Base-by-base conservation (phyloP, 2,797 vertebrate genomes). In the Enteromius radiatus region DNA sequence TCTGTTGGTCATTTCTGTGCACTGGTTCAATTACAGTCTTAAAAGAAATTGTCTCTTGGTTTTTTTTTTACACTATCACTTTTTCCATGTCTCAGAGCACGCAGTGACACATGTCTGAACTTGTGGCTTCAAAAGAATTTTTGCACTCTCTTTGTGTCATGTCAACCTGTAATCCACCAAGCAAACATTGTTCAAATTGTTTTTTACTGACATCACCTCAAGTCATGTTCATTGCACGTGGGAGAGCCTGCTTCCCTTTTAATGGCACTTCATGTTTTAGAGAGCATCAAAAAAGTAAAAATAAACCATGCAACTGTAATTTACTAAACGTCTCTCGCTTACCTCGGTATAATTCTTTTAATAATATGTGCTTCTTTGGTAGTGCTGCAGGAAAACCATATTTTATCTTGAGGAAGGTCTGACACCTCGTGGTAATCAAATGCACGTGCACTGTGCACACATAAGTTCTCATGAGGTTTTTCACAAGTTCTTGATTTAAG, bases 341-440 rank as follows among this genome's bases (percentile, higher is more conserved):
- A 74, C n/a, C 14, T 59, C 23, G 75, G 31, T 15, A 36, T 4
- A 49, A 49, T 6, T 49, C 5, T 49, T 49, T n/a, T 82, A 38
- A n/a, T 26, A 4, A 47, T 7, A 11, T 5, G 17, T 5, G n/a
- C 12, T 61, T n/a, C 63, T 67, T 26, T n/a, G 6, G 26, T 15
- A 45, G 19, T 7, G 33, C 43, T 59, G 49, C 9, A 52, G 63
- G 33, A 10, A 7, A 52, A 43, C 38, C 4, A 77, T 67, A 71
- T 19, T 67, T n/a, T 71, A 23, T 28, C 26, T 14, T 43, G 12
- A 77, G 79, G 78, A 49, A 70, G 89, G 87, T 31, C 91, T 94
- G 93, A 89, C 92, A 90, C 87, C 91, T 91, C 71, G 91, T 93
- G 94, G 92, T 69, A 7, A 77, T 76, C 84, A 41, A 7, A 12